Conservation (phyloP, 2,888 invertebrate genomes). For the Drosophila kuntzei region DNA sequence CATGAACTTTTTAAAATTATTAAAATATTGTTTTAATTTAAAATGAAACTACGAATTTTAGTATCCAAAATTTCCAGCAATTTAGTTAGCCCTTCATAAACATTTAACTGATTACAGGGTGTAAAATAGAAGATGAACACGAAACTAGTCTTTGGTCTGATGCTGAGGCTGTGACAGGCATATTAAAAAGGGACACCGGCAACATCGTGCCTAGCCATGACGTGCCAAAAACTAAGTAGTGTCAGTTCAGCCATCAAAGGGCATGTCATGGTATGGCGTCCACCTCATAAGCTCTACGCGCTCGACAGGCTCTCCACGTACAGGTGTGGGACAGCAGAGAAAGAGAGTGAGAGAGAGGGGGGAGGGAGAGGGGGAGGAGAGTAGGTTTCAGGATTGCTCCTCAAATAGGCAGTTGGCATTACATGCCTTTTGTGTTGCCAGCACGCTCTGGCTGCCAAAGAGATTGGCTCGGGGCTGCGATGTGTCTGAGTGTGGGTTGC, state of each 20-base stretch:
- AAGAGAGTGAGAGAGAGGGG: neutral
- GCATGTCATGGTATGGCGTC: slow-evolving; percentile 50
- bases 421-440: slow-evolving; percentile 72
- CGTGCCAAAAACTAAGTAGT: slow-evolving; percentile 79
- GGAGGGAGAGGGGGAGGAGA: neutral
- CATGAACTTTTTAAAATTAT: too few species aligned
- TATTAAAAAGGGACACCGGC: slow-evolving; percentile 69
- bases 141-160: slow-evolving; percentile 63
- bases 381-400: slow-evolving; percentile 7
- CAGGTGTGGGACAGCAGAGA: slow-evolving; percentile 58
- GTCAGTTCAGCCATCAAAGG: slow-evolving; percentile 74
- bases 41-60: neutral
- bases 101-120: slow-evolving; percentile 4
- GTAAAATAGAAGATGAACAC: slow-evolving; percentile 27
- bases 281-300: slow-evolving; percentile 48
- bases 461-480: slow-evolving; percentile 57
- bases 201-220: slow-evolving; percentile 66
- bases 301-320: slow-evolving; percentile 45
- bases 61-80: neutral
- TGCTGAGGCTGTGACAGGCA: slow-evolving; percentile 76
- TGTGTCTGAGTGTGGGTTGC: slow-evolving; percentile 23
- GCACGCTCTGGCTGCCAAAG: slow-evolving; percentile 54
- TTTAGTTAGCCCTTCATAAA: neutral
- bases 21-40: too few species aligned
- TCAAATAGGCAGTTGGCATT: slow-evolving; percentile 76